A percentile compares a stretch with the other conserved stretches of the same genome.
Conservation (phyloP, 2,888 invertebrate genomes). For the Aplocera efformata region DNA sequence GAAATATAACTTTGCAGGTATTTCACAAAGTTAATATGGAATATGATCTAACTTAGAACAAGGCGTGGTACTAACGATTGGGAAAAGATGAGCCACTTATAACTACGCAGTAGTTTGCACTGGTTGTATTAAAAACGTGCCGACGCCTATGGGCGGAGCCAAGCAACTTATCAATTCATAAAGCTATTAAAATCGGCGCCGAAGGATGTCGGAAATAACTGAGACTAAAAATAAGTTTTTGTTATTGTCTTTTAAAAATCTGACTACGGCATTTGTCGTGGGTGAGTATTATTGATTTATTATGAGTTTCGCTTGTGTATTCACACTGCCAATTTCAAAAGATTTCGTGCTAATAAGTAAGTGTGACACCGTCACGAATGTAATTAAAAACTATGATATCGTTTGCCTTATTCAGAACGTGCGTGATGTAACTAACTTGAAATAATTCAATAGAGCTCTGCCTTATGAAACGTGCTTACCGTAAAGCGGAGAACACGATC, state of each 20-base stretch:
- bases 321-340: no score
- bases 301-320: no score
- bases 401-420: neutral
- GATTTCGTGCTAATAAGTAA: no score
- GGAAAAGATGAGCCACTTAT: constrained; percentile 47
- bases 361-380: neutral
- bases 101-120: constrained; percentile 64
- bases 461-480: neutral
- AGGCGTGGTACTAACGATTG: constrained; percentile 53
- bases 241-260: no score
- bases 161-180: constrained; percentile 68
- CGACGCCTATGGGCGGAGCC: constrained; percentile 74
- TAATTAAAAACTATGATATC: constrained; percentile 3
- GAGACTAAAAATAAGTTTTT: constrained; percentile 9
- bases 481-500: neutral
- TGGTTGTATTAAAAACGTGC: constrained; percentile 70
- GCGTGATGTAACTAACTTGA: neutral
- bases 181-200: constrained; percentile 66
- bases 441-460: neutral
- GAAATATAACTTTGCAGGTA: no score
- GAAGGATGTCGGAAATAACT: constrained; percentile 46
- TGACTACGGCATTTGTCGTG: no score
- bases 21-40: no score
- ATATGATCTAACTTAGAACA: constrained; percentile 19
- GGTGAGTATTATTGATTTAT: no score